Percentiles rank a stretch among this genome's conserved stretches.
These are phyloP conservation scores for Rutilus rutilus DNA, from an alignment of 2,113 vertebrate species.

Conservation along the genomic window DNA sequence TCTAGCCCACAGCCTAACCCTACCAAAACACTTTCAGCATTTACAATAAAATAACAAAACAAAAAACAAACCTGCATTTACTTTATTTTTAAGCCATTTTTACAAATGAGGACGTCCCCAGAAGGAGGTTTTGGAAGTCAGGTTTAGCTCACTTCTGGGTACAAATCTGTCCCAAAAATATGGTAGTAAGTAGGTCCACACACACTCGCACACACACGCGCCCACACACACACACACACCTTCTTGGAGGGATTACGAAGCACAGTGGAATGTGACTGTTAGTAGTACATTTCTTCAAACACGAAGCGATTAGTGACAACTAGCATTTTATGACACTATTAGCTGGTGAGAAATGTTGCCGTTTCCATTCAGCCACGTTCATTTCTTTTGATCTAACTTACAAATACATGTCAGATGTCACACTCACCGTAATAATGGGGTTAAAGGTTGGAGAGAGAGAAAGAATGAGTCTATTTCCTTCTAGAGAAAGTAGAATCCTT, in stretches of 20 bases:
- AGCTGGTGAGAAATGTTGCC: slow-evolving; percentile 29
- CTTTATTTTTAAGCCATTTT: too few species aligned
- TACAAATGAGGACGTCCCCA: too few species aligned
- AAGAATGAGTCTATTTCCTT: not conserved
- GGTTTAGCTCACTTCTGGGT: too few species aligned
- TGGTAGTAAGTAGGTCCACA: not conserved
- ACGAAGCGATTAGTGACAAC: slow-evolving; percentile 27
- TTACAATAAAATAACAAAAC: too few species aligned
- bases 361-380: not conserved
- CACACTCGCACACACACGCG: not conserved
- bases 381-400: slow-evolving; percentile 29
- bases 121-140: too few species aligned
- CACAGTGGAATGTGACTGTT: slow-evolving; percentile 44
- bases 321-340: slow-evolving; percentile 14
- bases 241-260: slow-evolving; percentile 27
- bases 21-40: too few species aligned
- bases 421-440: not conserved
- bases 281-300: slow-evolving; percentile 12
- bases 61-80: too few species aligned
- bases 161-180: too few species aligned
- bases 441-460: not conserved
- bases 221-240: not conserved
- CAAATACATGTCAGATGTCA: slow-evolving; percentile 11
- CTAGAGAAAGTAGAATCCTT: not conserved
- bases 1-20: too few species aligned